A percentile compares a stretch with the other conserved stretches of the same genome.
Conservation (phyloP, 2,888 invertebrate species). For the Polymixis flavicincta region DNA sequence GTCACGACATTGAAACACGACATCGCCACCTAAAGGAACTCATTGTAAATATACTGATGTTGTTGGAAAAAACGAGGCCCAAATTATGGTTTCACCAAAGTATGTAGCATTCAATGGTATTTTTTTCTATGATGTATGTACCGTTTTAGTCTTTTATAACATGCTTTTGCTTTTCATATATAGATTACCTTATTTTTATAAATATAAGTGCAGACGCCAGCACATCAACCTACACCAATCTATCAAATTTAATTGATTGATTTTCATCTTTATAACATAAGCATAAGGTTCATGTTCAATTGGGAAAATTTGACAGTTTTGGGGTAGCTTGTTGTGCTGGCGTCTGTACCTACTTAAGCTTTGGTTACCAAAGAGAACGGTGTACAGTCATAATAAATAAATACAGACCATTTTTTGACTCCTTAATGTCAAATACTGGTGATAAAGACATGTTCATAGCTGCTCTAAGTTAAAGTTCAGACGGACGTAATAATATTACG, state of each 20-base stretch:
- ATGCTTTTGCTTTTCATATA: conserved; percentile 9
- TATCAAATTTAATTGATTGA: too few relatives aligned
- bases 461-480: not conserved
- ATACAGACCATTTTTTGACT: too few relatives aligned
- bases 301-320: too few relatives aligned
- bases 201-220: too few relatives aligned
- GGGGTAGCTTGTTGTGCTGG: too few relatives aligned
- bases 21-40: conserved; percentile 94
- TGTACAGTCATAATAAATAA: not conserved
- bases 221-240: too few relatives aligned
- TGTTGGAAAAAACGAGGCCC: conserved; percentile 35
- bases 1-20: conserved; percentile 98
- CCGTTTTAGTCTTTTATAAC: not conserved
- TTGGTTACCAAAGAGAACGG: too few relatives aligned
- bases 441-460: not conserved
- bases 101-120: conserved; percentile 42
- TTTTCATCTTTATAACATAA: too few relatives aligned
- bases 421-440: not conserved
- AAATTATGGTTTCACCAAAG: not conserved
- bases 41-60: conserved; percentile 23
- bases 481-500: too few relatives aligned
- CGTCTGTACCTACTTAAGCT: too few relatives aligned
- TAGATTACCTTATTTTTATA: not conserved
- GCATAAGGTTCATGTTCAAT: too few relatives aligned
- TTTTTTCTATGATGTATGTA: not conserved